Evolutionary conservation across 2,797 vertebrate genomes (phyloP).

Genomic region (Myotis pilosus): DNA sequence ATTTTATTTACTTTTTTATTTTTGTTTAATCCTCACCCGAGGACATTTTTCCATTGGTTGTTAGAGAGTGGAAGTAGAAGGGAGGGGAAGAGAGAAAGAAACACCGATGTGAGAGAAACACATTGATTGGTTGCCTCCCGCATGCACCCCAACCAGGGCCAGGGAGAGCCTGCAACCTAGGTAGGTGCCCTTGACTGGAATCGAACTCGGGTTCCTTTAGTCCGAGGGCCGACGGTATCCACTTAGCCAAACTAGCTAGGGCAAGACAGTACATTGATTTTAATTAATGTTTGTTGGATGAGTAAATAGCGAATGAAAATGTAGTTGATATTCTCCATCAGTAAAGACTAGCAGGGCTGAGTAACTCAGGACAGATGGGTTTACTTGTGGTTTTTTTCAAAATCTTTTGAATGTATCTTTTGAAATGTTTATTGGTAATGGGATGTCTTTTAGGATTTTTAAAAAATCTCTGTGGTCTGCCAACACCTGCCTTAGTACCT

Average conservation of each 20-base stretch:
- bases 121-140: too few relatives aligned
- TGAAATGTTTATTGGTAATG: neutral
- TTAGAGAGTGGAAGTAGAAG: too few relatives aligned
- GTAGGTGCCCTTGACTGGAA: too few relatives aligned
- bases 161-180: too few relatives aligned
- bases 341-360: neutral
- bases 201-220: too few relatives aligned
- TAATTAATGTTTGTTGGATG: neutral
- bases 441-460: neutral
- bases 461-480: neutral
- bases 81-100: too few relatives aligned
- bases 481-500: neutral
- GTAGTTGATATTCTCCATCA: neutral
- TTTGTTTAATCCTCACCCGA: neutral
- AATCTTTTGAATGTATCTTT: neutral
- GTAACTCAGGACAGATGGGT: neutral
- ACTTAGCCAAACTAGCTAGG: too few relatives aligned
- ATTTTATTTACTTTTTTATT: constrained; percentile 6
- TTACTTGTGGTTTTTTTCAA: neutral
- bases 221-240: too few relatives aligned
- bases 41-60: too few relatives aligned
- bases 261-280: neutral
- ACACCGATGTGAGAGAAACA: too few relatives aligned
- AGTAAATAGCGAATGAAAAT: neutral
- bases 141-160: too few relatives aligned